These are phyloP conservation scores for Drosophila auraria DNA, from an alignment of 1,140 invertebrate species.

Conservation along the genomic window DNA sequence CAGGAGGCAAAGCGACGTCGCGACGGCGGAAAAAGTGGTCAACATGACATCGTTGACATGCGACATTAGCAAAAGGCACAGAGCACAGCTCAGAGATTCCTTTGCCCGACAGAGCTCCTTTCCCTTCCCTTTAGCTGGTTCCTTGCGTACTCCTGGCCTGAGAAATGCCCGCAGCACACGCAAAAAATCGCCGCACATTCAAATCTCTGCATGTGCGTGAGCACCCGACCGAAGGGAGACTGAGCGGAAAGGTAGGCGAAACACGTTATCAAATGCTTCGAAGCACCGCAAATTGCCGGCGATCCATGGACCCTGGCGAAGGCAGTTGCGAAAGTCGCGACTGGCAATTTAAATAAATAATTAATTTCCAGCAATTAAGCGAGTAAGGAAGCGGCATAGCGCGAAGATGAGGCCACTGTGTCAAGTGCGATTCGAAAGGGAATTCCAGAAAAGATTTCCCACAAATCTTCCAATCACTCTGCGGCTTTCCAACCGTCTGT, in stretches of 20 bases:
- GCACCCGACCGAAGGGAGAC: conserved; percentile 18
- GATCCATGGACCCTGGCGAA: not conserved
- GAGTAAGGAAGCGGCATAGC: conserved; percentile 32
- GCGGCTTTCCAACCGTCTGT: not conserved
- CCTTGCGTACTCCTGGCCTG: conserved; percentile 63
- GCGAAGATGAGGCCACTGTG: conserved; percentile 45
- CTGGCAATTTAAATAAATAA: conserved; percentile 83
- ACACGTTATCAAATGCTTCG: conserved; percentile 74
- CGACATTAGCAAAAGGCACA: conserved; percentile 68
- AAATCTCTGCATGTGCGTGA: conserved; percentile 78
- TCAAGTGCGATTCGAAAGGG: conserved; percentile 23
- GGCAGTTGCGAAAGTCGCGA: conserved; percentile 52
- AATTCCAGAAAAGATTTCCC: not conserved
- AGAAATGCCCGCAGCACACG: conserved; percentile 73
- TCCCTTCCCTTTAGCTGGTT: not conserved
- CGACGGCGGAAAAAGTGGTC: conserved; percentile 64
- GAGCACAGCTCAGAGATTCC: conserved; percentile 27
- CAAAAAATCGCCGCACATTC: conserved; percentile 80
- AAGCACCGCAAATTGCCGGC: conserved; percentile 57
- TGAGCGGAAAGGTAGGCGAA: conserved; percentile 4
- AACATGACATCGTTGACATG: conserved; percentile 81
- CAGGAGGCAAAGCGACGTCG: too few relatives aligned
- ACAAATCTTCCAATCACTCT: conserved; percentile 16
- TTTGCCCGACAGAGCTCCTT: not conserved
- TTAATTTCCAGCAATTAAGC: conserved; percentile 80